These are phyloP conservation scores for Merops nubicus DNA, from an alignment of 2,113 vertebrate species.

Conservation along the genomic window DNA sequence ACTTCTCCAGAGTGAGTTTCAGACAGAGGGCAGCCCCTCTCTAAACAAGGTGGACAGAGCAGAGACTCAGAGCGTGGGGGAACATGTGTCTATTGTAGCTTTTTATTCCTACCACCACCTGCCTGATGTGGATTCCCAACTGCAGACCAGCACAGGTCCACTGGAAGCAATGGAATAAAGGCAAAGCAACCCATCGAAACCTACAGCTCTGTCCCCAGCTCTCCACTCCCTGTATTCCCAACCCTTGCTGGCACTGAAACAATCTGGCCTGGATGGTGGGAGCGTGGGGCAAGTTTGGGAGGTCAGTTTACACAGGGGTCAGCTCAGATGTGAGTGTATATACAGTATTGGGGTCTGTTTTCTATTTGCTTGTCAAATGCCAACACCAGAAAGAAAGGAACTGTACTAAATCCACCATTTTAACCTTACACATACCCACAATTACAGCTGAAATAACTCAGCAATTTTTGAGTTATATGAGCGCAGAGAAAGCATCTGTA, in stretches of 20 bases:
- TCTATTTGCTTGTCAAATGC: conserved; percentile 71
- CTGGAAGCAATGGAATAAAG: not conserved
- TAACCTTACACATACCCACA: conserved; percentile 71
- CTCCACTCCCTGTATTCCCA: not conserved
- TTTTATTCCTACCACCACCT: not conserved
- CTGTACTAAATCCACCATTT: conserved; percentile 68
- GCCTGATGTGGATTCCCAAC: fast-evolving
- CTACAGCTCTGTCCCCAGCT: not conserved
- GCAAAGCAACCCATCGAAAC: not conserved
- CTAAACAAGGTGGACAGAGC: conserved; percentile 48
- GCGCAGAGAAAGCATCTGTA: conserved; percentile 78
- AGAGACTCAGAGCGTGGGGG: not conserved
- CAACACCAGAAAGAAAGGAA: conserved; percentile 60
- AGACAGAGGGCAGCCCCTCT: conserved; percentile 16
- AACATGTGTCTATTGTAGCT: not conserved
- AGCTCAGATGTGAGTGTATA: conserved; percentile 19
- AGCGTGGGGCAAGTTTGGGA: not conserved
- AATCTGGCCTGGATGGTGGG: not conserved
- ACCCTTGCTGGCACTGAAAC: not conserved
- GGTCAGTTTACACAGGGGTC: conserved; percentile 54
- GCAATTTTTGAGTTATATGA: conserved; percentile 77
- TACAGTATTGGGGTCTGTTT: conserved; percentile 55
- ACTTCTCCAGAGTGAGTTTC: not conserved
- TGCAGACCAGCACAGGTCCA: not conserved
- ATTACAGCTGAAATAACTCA: conserved; percentile 76